Evolutionary conservation across 2,797 vertebrate genomes (phyloP), one percentile per base, ranked within the genome.

Genomic region (Microctenopoma steveboyesi): DNA sequence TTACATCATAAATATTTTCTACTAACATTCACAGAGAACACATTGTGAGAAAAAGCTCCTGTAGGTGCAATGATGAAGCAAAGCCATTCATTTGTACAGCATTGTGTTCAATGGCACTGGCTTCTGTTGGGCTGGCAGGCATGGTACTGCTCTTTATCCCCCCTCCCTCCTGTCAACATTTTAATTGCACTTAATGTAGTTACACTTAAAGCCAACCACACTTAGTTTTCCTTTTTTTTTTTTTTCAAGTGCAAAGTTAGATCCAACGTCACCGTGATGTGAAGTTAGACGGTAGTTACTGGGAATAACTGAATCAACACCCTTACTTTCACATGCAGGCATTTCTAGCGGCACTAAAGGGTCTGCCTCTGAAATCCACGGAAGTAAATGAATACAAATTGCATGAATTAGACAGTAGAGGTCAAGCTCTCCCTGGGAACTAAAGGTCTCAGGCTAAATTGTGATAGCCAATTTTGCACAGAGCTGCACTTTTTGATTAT

Each of bases 361-460:
- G 79, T 83, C 78, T 72, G 72, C 83, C 83, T 86, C 74, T 79
- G 79, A 87, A 87, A 83, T 78, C 81, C 7, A 86, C 85, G 86
- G 86, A 88, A 69, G 69, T 73, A 83, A 81, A 85, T 76, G 62
- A 82, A 65, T 74, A 86, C 79, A 88, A 88, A 92, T 92, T 85
- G 91, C 91, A 78, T 88, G 91, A 93, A 93, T 93, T 94, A 89
- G 92, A 93, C 90, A 82, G 94, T 80, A 84, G 94, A 94, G 86
- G 90, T 92, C 77, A 84, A 92, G 89, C 94, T 93, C 82, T 84
- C 78, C 94, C 97, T 98, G 97, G 95, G 94, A 94, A 89, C 91
- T 92, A 92, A 94, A 94, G 92, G 93, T 91, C 94, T 95, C 96
- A 98, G 97, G 95, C 95, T 98, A 98, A 97, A 96, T 95, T 95